Percentiles rank a stretch among this genome's conserved stretches.
Evolutionary conservation across 2,888 invertebrate genomes (phyloP).

Genomic region (Tinea pellionella): DNA sequence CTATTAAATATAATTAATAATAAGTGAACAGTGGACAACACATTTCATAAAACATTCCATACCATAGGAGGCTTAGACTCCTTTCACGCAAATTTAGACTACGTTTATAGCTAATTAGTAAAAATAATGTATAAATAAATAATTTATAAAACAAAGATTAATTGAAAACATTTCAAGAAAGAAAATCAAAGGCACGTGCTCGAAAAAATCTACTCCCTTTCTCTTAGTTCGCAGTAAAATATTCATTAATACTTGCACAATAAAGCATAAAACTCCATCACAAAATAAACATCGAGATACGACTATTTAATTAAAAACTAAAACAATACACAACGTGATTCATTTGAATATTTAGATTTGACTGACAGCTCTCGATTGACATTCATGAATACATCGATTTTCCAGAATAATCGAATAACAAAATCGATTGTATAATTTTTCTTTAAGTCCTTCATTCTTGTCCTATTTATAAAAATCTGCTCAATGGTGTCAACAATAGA

Average conservation of each 20-base stretch:
- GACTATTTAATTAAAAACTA: neutral
- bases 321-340: slow-evolving; percentile 28
- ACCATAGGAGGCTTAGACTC: too few relatives aligned
- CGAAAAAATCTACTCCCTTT: neutral
- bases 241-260: too few relatives aligned
- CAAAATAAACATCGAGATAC: neutral
- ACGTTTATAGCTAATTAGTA: too few relatives aligned
- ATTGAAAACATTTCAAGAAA: neutral
- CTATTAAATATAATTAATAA: too few relatives aligned
- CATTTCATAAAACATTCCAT: too few relatives aligned
- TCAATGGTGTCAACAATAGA: too few relatives aligned
- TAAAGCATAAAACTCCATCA: neutral
- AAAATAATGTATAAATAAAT: too few relatives aligned
- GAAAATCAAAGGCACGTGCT: neutral
- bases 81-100: too few relatives aligned
- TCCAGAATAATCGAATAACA: slow-evolving; percentile 30
- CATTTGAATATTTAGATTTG: slow-evolving; percentile 42
- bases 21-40: too few relatives aligned
- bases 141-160: too few relatives aligned
- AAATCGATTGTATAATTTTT: neutral
- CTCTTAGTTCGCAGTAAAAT: neutral
- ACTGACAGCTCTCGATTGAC: slow-evolving; percentile 27
- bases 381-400: slow-evolving; percentile 25
- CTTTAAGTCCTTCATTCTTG: too few relatives aligned
- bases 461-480: too few relatives aligned